Base-by-base conservation (phyloP, 2,797 vertebrate genomes). In the Rhodeus uyekii region DNA sequence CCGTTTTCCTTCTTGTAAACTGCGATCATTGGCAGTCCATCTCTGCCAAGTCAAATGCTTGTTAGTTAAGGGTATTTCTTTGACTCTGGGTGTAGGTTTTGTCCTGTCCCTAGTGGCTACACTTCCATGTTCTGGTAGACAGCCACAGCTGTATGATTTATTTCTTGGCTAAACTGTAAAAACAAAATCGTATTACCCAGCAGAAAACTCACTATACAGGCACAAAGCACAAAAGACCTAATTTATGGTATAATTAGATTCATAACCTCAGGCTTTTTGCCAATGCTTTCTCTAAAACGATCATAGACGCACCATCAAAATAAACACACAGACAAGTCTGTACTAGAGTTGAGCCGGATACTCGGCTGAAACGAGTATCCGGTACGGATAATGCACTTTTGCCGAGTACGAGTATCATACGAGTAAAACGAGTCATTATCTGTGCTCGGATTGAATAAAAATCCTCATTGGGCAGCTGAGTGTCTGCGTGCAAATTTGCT, bases 181-280 rank as follows among this genome's bases (percentile, higher is more conserved):
- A 96, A 95, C 93, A 95, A 68, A 79, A 94, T 94, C 93, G 92
- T 94, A 95, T 95, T 95, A 94, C 93, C 94, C 93, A 90, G 92
- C 92, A 94, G 93, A 94, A 94, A 93, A 93, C 93, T 95, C 92
- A 87, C 89, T 89, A 85, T 86, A 89, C 78, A 85, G 80, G 44
- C 67, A 67, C 71, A 48, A 86, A 83, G 71, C 55, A 88, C 92
- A 92, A 91, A 80, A 84, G 83, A 84, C 91, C 92, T 92, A 93
- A 95, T 96, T 96, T 94, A 96, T 95, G 91, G 90, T 86, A 89
- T 93, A 95, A 95, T 96, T 95, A 95, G 93, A 91, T 79, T 86
- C 72, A 83, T 80, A 84, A 60, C 79, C 81, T 80, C 50, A 69
- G 76, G 67, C 75, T 72, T 81, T 76, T 27, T 44, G 44, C 78